Evolutionary conservation across 2,113 vertebrate genomes (phyloP), one percentile per base, ranked within the genome.

Genomic region (Tringa solitaria): DNA sequence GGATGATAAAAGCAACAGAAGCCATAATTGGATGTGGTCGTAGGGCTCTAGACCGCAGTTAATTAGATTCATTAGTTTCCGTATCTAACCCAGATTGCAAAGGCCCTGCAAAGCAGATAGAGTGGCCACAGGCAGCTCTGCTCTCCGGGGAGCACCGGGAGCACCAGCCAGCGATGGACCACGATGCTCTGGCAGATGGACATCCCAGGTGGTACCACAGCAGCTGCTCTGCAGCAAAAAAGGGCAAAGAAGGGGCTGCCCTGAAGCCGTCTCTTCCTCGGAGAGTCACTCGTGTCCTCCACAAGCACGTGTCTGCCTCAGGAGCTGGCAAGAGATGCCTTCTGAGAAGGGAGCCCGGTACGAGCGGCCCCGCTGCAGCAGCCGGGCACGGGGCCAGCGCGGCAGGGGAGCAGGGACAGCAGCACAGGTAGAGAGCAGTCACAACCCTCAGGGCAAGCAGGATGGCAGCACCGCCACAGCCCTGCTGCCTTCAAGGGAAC

Each of bases 101-200:
- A 91, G 27, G 21, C 10, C 27, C 54, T 59, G 14, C 22, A 75
- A 6, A 68, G 75, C 59, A 51, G 21, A 21, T 7, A 6, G 2
- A 10, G 85, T 13, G 7, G 24, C 9, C 33, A 11, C 27, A 24
- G 70, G 45, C 45, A 67, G 32, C 87, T 76, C 79, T 27, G 59
- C 37, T 45, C 70, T 33, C n/a, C 4, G 2, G 45, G 30, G 20
- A 59, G 27, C 8, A 0, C 1, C 2, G n/a, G 64, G 64, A 74
- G 57, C 48, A 39, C 24, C 1, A 35, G 41, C 56, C 7, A 14
- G 83, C 5, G 2, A 33, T 15, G 87, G 61, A 20, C 24, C 1
- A 9, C 11, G 10, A 50, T 56, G 74, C 18, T 77, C 84, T 0
- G 0, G 46, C 5, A 8, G 23, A 1, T 1, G 3, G 6, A 24